Base-by-base conservation (phyloP, 2,797 vertebrate genomes). In the Psittacula derbiana region DNA sequence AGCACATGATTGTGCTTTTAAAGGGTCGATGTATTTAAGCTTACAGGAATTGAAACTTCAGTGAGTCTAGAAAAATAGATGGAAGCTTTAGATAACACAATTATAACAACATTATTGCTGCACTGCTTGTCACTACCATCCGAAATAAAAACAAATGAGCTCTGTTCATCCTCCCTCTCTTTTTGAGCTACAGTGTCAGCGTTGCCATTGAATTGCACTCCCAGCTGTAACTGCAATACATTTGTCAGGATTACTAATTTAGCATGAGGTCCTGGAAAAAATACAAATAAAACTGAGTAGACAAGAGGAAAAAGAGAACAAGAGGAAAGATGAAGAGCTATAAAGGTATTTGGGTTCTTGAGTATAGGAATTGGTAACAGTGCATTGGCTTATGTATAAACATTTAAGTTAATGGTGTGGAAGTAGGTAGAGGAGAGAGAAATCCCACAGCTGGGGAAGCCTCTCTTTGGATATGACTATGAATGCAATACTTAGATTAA, bases 31-130 rank as follows among this genome's bases (percentile, higher is more conserved):
- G 31, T 79, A 75, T 91, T 94, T 79, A 76, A 92, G 71, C 74
- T 92, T 92, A 73, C 82, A 88, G 92, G 85, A 95, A 80, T 71
- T 80, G 71, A 90, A 85, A 92, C 43, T 88, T 92, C 43, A 92
- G 6, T 17, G 64, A 76, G 55, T 57, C 87, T 84, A 80, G 60
- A 79, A 94, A 95, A 97, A 95, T 46, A 95, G 88, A 86, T 96
- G 62, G 66, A 80, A 76, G 66, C 52, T 95, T 95, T 92, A 96
- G 85, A 94, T 94, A 94, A 80, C 33, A 53, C 36, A 49, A 0
- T 85, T 88, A 33, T 58, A 82, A 76, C 65, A 90, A 58, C 25
- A 41, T 90, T 66, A 66, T 58, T 76, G 62, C 89, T 70, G 27
- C 28, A 15, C 30, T 69, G 89, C 90, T 79, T 92, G 73, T 90